Evolutionary conservation across 64 coral and sea anemone genomes (phyloP).

Genomic region (Astreopora myriophthalma): DNA sequence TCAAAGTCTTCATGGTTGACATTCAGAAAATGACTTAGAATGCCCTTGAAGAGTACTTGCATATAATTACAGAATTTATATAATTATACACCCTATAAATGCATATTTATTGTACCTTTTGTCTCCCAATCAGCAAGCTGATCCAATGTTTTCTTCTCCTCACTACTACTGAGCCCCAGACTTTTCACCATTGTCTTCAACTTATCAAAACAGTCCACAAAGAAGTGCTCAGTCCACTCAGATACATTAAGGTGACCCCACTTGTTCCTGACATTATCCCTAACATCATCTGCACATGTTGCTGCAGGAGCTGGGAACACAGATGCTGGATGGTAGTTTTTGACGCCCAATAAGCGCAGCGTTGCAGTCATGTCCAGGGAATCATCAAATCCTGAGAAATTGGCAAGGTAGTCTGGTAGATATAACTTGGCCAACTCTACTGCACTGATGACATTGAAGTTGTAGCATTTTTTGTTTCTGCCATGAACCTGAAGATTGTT

Average conservation of each 20-base stretch:
- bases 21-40: no score
- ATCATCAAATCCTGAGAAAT: slow-evolving; percentile 60
- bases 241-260: slow-evolving; percentile 75
- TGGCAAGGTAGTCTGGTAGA: slow-evolving; percentile 18
- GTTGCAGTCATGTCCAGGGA: slow-evolving; percentile 66
- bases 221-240: slow-evolving; percentile 28
- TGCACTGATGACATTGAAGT: neutral
- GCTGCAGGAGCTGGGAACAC: slow-evolving; percentile 28
- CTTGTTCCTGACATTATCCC: slow-evolving; percentile 66
- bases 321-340: neutral
- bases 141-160: neutral
- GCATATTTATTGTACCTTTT: slow-evolving; percentile 16
- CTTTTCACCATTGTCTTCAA: slow-evolving; percentile 50
- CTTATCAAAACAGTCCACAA: slow-evolving; percentile 7
- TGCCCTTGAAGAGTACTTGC: no score
- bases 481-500: slow-evolving; percentile 44
- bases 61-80: no score
- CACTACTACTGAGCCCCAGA: slow-evolving; percentile 7
- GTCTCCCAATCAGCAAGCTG: slow-evolving; percentile 77
- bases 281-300: slow-evolving; percentile 57
- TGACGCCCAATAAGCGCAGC: slow-evolving; percentile 49
- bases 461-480: neutral
- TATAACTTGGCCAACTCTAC: slow-evolving; percentile 56
- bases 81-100: no score
- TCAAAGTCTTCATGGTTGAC: no score